These are phyloP conservation scores for Zingel zingel DNA, from an alignment of 2,113 vertebrate species.

Conservation along the genomic window DNA sequence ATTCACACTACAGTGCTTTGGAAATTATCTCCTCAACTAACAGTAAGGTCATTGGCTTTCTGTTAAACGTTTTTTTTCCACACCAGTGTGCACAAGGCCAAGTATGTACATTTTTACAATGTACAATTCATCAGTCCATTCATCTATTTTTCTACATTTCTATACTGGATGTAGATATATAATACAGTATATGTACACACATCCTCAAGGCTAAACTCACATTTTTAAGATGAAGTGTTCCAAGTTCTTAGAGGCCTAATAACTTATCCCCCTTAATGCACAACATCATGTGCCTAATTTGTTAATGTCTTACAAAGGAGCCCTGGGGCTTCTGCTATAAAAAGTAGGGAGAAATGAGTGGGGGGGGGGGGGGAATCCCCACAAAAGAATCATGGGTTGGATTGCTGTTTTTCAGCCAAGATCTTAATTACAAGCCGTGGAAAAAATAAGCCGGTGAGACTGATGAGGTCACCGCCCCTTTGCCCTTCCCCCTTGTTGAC, in stretches of 20 bases:
- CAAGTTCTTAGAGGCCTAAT: constrained; percentile 42
- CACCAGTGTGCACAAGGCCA: not conserved
- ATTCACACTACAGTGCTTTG: not conserved
- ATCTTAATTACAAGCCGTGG: constrained; percentile 73
- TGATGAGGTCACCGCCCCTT: constrained; percentile 61
- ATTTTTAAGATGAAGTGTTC: constrained; percentile 46
- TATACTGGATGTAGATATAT: not conserved
- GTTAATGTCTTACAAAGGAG: constrained; percentile 64
- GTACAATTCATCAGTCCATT: not conserved
- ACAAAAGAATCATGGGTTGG: constrained; percentile 59
- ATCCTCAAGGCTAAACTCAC: constrained; percentile 35
- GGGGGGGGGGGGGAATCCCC: not conserved
- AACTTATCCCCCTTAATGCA: constrained; percentile 63
- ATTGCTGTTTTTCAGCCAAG: constrained; percentile 66
- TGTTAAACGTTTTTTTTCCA: not conserved
- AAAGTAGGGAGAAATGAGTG: constrained; percentile 51
- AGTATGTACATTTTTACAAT: not conserved
- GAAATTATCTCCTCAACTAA: constrained; percentile 5
- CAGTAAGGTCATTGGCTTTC: not conserved
- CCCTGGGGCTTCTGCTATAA: constrained; percentile 57
- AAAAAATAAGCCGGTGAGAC: constrained; percentile 63
- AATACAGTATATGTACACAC: not conserved
- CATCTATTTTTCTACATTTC: not conserved
- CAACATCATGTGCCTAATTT: constrained; percentile 71
- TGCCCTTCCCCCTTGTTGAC: constrained; percentile 63